phyloP scores from a whole-genome alignment of 1,140 invertebrate species.

The Arion vulgaris region DNA sequence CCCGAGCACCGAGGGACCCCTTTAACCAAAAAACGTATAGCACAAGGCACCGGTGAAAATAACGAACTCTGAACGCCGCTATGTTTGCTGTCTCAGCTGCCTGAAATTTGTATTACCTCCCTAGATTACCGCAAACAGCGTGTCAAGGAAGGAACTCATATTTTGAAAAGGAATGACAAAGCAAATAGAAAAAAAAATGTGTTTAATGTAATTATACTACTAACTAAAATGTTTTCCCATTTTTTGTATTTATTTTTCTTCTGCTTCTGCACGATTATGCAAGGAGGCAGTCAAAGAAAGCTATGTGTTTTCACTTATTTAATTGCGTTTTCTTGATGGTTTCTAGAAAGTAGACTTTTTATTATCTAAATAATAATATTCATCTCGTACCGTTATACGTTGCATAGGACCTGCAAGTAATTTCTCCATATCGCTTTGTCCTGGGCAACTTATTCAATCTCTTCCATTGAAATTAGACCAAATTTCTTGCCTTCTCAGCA shows the following conservation, averaged over 20 bases:
- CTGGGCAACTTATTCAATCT: too few species aligned
- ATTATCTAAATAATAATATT: too few species aligned
- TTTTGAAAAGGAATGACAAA: background rate
- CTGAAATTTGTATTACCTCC: background rate
- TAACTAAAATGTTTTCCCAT: background rate
- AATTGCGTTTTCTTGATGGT: too few species aligned
- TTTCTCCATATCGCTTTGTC: too few species aligned
- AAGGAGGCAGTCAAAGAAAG: too few species aligned
- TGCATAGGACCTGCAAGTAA: too few species aligned
- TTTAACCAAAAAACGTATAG: background rate
- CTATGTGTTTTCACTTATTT: too few species aligned
- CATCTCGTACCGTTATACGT: too few species aligned
- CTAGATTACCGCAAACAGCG: slow-evolving; percentile 9
- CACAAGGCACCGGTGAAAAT: background rate
- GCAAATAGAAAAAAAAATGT: background rate
- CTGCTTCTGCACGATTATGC: too few species aligned
- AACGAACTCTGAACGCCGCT: background rate
- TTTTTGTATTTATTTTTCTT: slow-evolving; percentile 3
- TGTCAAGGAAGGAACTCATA: background rate
- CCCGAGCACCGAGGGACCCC: background rate
- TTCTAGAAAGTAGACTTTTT: too few species aligned
- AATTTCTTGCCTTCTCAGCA: too few species aligned
- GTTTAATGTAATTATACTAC: background rate
- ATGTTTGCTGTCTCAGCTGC: slow-evolving; percentile 7
- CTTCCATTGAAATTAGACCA: too few species aligned